phyloP scores from a whole-genome alignment of 2,113 vertebrate genomes.

The Nanorana parkeri region DNA sequence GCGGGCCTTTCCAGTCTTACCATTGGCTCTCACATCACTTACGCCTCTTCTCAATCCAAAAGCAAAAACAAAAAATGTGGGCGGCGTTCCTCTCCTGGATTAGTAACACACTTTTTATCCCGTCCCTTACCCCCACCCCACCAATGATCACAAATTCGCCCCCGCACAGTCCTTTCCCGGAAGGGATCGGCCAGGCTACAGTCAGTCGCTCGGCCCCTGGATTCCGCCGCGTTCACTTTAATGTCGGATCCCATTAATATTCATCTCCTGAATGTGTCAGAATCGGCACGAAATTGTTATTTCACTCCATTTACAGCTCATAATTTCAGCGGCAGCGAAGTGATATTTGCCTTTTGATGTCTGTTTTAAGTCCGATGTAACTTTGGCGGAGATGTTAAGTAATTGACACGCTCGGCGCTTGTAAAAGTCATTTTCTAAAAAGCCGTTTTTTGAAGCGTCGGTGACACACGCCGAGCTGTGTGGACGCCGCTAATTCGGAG shows the following conservation, averaged over 20 bases:
- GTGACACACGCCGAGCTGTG: slow-evolving; percentile 46
- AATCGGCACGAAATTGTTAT: slow-evolving; percentile 57
- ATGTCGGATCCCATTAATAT: slow-evolving; percentile 51
- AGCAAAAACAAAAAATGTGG: no score
- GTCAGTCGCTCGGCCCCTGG: not conserved
- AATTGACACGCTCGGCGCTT: slow-evolving; percentile 53
- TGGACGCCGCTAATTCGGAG: slow-evolving; percentile 39
- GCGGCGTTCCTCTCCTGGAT: no score
- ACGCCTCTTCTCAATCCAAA: no score
- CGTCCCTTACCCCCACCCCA: not conserved
- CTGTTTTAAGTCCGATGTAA: slow-evolving; percentile 54
- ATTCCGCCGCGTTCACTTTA: slow-evolving; percentile 41
- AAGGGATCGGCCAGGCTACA: not conserved
- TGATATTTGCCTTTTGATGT: slow-evolving; percentile 56
- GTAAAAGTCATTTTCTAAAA: slow-evolving; percentile 45
- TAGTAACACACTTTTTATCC: no score
- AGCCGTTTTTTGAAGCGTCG: slow-evolving; percentile 45
- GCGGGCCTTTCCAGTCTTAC: no score
- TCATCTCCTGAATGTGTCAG: slow-evolving; percentile 50
- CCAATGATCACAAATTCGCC: not conserved
- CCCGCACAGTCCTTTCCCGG: not conserved
- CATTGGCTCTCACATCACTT: no score
- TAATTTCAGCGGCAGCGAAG: slow-evolving; percentile 42
- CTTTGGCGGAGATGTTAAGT: slow-evolving; percentile 50
- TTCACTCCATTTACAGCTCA: slow-evolving; percentile 57